A percentile compares a stretch with the other conserved stretches of the same genome.
Evolutionary conservation across 2,797 vertebrate genomes (phyloP).

Genomic region (Mormyrus hasselquistii): DNA sequence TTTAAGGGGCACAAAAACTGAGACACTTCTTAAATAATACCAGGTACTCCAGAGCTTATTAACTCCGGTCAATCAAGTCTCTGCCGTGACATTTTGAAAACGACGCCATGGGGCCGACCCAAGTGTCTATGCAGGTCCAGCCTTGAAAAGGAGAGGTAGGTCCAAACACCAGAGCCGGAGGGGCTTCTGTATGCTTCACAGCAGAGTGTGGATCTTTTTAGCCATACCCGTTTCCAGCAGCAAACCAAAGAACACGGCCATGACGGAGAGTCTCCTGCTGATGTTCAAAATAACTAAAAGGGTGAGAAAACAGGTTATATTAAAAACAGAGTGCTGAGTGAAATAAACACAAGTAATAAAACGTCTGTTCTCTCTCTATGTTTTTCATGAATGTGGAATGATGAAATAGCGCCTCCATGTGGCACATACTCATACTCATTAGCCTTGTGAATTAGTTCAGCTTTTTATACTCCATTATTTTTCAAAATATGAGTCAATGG

Average conservation of each 20-base stretch:
- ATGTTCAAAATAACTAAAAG: slow-evolving; percentile 79
- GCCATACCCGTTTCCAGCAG: slow-evolving; percentile 70
- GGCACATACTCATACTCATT: neutral
- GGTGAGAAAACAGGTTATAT: neutral
- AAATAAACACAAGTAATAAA: neutral
- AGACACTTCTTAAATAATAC: neutral
- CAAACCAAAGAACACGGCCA: slow-evolving; percentile 71
- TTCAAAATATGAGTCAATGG: neutral
- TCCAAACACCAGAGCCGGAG: slow-evolving; percentile 27
- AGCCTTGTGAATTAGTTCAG: neutral
- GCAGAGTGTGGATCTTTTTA: slow-evolving; percentile 58
- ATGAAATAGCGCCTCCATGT: neutral
- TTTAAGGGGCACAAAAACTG: neutral
- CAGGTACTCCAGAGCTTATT: neutral
- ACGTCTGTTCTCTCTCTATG: neutral
- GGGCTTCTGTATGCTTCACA: slow-evolving; percentile 54
- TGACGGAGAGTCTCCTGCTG: slow-evolving; percentile 67
- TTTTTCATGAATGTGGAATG: neutral
- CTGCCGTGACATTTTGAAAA: neutral
- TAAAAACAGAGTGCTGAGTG: neutral
- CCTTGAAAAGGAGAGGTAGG: neutral
- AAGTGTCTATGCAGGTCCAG: neutral
- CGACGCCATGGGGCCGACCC: neutral
- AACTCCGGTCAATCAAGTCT: neutral
- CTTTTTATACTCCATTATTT: neutral